Base-by-base conservation (phyloP, 2,888 invertebrate genomes). In the Ormyrus labotus region DNA sequence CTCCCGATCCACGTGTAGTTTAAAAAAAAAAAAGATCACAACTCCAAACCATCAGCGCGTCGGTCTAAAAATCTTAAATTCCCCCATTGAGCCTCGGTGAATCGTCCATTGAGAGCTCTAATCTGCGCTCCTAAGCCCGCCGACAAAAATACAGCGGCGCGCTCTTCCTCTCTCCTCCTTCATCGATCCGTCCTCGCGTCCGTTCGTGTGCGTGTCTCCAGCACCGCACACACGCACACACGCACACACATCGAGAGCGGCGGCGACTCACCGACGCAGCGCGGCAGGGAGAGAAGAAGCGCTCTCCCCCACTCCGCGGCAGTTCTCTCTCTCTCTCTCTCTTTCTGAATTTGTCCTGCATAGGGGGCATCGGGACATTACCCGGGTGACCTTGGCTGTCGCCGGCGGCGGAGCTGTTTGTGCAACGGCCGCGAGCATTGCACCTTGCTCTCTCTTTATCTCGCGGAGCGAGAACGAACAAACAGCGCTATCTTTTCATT, bases 301-400 rank as follows among this genome's bases (percentile, higher is more conserved):
- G 13, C 51, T 4, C 51, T 6, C 51, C 13, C 19, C 2, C 65
- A 19, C 19, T 4, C 34, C 19, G 19, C 19, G 19, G 19, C 19
- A 19, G 19, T 19, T 19, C 19, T 19, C 19, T 19, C 19, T 19
- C 19, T 19, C 19, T 19, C 19, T 19, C 19, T 19, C 19, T 19
- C 19, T 19, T 19, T 19, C 19, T 48, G 73, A 80, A 76, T 82
- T 82, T 67, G 76, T 77, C 89, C 89, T 88, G 89, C 88, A 88
- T 89, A 90, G 90, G 90, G 90, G 90, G 90, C 90, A 90, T 90
- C 89, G 90, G 90, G 88, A 90, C 90, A 89, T 90, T 90, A 89
- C 90, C 90, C 90, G 90, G 89, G 87, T 90, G 90, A 90, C 90
- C 90, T 90, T 90, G 90, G 89, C 86, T 88, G 87, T 58, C 78